Base-by-base conservation (phyloP, 2,888 invertebrate genomes). In the Drosophila falleni region DNA sequence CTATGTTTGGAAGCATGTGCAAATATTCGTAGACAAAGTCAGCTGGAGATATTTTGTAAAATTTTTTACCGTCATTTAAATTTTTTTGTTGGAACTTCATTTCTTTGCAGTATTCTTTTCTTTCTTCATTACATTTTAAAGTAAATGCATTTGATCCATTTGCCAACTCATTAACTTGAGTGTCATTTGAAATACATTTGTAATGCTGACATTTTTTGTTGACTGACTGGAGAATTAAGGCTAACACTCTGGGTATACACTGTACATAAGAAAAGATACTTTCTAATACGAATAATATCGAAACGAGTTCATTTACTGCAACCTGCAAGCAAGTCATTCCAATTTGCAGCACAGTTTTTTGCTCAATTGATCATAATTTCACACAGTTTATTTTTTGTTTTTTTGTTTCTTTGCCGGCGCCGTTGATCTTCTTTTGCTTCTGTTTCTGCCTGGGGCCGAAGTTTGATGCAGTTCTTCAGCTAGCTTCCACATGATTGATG, bases 401-500 rank as follows among this genome's bases (percentile, higher is more conserved):
- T 31, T 9, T 31, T 31, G 33, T 26, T 46, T 56, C 33, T 47
- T 58, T 50, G 50, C 19, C 29, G 50, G 19, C 50, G 13, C 10
- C 9, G 49, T 59, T 50, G 46, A 56, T 39, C 47, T 47, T 63
- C 53, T 31, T 31, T 10, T 31, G 31, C 9, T 41, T 23, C 2
- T 42, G 44, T 35, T 41, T 23, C 2, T 42, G 50, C 41, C 35
- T n/a, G 33, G 9, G 33, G 50, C 35, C 9, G n/a, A 50, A 13
- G 35, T 35, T 35, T 16, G 35, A 35, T 23, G 41, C 49, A 59
- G 59, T 70, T 74, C 71, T 60, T 44, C 44, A 59, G 69, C 56
- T 23, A 44, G n/a, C 50, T 50, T 50, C 54, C 35, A 15, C 53
- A 59, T 74, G 74, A 74, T 78, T 78, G 74, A 74, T 78, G 74